A percentile compares a stretch with the other conserved stretches of the same genome.
These are phyloP conservation scores for Bufotes viridis DNA, from an alignment of 2,797 vertebrate species.

Conservation along the genomic window DNA sequence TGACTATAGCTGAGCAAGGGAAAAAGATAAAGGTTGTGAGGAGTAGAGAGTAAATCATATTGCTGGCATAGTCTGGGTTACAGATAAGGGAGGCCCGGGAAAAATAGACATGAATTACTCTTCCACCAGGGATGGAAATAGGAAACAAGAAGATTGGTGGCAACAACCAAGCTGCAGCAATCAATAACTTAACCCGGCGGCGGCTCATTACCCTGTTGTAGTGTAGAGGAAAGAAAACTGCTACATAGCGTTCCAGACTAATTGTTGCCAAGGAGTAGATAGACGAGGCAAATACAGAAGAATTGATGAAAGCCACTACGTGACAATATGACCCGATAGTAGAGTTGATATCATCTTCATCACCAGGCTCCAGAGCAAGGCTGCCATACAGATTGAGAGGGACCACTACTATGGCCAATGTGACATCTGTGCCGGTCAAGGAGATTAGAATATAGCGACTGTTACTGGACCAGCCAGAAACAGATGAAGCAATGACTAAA, in stretches of 20 bases:
- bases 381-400: constrained; percentile 82
- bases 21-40: constrained; percentile 83
- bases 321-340: constrained; percentile 72
- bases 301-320: constrained; percentile 80
- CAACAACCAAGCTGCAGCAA: constrained; percentile 81
- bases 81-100: constrained; percentile 84
- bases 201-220: constrained; percentile 78
- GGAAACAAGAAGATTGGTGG: constrained; percentile 78
- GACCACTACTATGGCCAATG: constrained; percentile 82
- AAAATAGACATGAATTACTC: constrained; percentile 83
- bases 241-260: constrained; percentile 82
- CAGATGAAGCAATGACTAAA: constrained; percentile 80
- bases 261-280: constrained; percentile 83
- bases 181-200: constrained; percentile 73
- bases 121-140: constrained; percentile 76
- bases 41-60: constrained; percentile 77
- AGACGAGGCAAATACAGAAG: constrained; percentile 81
- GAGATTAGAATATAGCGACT: constrained; percentile 82
- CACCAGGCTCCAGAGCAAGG: constrained; percentile 74
- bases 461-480: constrained; percentile 84
- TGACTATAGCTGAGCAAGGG: constrained; percentile 82
- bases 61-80: constrained; percentile 83
- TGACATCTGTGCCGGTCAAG: constrained; percentile 80
- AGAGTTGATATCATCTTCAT: constrained; percentile 69
- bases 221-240: constrained; percentile 82